phyloP scores from a whole-genome alignment of 92 coral and sea anemone genomes.

The Anthopleura xanthogrammica region DNA sequence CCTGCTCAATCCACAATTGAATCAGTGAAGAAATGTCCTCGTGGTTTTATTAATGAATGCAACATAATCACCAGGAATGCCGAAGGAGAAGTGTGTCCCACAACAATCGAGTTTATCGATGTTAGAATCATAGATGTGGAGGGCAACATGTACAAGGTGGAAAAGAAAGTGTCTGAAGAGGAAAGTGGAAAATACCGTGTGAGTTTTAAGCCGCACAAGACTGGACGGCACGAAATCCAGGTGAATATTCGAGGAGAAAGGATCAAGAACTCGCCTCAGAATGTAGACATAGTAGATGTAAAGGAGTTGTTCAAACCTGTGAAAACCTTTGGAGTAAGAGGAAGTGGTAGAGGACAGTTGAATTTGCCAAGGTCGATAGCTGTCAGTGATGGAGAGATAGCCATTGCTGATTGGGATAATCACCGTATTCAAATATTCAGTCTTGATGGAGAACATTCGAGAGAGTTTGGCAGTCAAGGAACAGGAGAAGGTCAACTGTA shows the following conservation, averaged over 20 bases:
- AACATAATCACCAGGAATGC: slow-evolving; percentile 11
- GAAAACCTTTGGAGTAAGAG: not conserved
- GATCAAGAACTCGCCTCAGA: slow-evolving; percentile 16
- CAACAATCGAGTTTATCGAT: not conserved
- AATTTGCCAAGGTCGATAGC: not conserved
- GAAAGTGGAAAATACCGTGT: slow-evolving; percentile 5
- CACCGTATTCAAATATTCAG: not conserved
- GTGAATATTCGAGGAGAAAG: slow-evolving; percentile 16
- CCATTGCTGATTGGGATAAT: not conserved
- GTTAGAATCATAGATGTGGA: slow-evolving; percentile 6
- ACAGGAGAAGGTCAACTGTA: slow-evolving; percentile 5
- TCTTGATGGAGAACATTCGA: not conserved
- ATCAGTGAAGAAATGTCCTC: not conserved
- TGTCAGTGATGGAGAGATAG: not conserved
- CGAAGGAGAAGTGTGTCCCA: slow-evolving; percentile 3
- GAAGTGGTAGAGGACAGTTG: not conserved
- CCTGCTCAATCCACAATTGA: not conserved
- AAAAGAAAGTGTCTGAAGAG: not conserved
- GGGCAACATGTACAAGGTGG: slow-evolving; percentile 1
- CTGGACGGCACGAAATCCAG: slow-evolving; percentile 1
- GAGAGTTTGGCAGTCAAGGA: slow-evolving; percentile 16
- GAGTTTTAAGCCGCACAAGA: slow-evolving; percentile 3
- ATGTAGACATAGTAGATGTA: not conserved
- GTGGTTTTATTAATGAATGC: slow-evolving; percentile 13
- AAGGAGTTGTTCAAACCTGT: not conserved